phyloP scores from a whole-genome alignment of 1,140 invertebrate genomes.

The Chrysopa pallens region DNA sequence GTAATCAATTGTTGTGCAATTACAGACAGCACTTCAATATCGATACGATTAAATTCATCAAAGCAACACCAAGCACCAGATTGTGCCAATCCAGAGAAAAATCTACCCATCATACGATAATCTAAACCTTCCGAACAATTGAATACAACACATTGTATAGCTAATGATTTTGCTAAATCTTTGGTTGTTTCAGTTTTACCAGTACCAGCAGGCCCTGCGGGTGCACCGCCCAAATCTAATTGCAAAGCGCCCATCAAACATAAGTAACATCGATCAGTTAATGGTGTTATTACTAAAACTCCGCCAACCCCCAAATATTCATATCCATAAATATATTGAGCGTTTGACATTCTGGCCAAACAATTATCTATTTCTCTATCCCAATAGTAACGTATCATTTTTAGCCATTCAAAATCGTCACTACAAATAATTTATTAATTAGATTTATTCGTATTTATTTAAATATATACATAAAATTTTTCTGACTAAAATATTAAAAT shows the following conservation, averaged over 20 bases:
- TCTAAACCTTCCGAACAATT: slow-evolving; percentile 76
- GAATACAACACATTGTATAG: slow-evolving; percentile 79
- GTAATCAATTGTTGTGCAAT: slow-evolving; percentile 70
- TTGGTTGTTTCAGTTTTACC: slow-evolving; percentile 93
- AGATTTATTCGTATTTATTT: background rate
- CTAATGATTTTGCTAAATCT: slow-evolving; percentile 72
- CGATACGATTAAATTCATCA: slow-evolving; percentile 82
- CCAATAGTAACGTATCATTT: slow-evolving; percentile 86
- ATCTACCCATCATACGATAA: slow-evolving; percentile 76
- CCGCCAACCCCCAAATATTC: slow-evolving; percentile 80
- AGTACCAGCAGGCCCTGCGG: slow-evolving; percentile 78
- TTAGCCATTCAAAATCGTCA: slow-evolving; percentile 71
- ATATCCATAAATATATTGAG: slow-evolving; percentile 70
- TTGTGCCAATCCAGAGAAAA: slow-evolving; percentile 71
- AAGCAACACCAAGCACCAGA: slow-evolving; percentile 86
- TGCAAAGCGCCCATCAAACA: slow-evolving; percentile 77
- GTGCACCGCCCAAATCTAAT: slow-evolving; percentile 66
- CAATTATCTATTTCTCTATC: slow-evolving; percentile 56
- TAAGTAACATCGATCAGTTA: slow-evolving; percentile 75
- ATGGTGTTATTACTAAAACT: slow-evolving; percentile 61
- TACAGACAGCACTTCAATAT: slow-evolving; percentile 79
- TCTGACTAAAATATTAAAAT: too few species aligned
- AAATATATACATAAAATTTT: background rate
- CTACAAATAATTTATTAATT: too few species aligned
- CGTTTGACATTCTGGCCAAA: slow-evolving; percentile 56